These are phyloP conservation scores for Larimichthys polyactis DNA, from an alignment of 2,113 vertebrate genomes.

Conservation along the genomic window DNA sequence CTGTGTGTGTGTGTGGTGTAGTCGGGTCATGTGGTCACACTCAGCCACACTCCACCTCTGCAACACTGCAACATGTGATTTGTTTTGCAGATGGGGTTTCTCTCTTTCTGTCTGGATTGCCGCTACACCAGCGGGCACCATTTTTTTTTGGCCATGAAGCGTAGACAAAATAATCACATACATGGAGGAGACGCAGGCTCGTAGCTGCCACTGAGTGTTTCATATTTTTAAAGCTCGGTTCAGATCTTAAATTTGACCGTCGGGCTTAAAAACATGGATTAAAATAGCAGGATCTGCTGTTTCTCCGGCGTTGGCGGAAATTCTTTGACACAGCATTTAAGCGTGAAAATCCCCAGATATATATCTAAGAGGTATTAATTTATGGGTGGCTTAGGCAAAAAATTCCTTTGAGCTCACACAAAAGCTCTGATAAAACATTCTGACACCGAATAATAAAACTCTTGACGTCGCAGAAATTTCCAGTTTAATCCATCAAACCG, in stretches of 20 bases:
- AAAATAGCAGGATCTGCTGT: neutral
- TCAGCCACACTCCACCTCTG: slow-evolving; percentile 5
- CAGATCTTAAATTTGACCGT: neutral
- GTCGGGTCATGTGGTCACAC: neutral
- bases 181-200: neutral
- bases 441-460: too few relatives aligned
- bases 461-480: too few relatives aligned
- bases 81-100: slow-evolving; percentile 27
- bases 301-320: neutral
- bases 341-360: neutral
- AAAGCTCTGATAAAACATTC: too few relatives aligned
- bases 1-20: slow-evolving; percentile 17
- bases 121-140: neutral
- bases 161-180: neutral
- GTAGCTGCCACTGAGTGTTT: too few relatives aligned
- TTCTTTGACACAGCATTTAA: neutral
- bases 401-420: neutral
- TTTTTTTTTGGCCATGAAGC: neutral
- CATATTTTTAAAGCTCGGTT: too few relatives aligned
- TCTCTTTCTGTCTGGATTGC: neutral
- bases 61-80: slow-evolving; percentile 10
- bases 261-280: neutral
- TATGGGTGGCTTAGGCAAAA: too few relatives aligned
- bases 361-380: too few relatives aligned
- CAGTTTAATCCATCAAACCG: too few relatives aligned